Base-by-base conservation (phyloP, 2,888 invertebrate genomes). In the Euspilapteryx auroguttella region DNA sequence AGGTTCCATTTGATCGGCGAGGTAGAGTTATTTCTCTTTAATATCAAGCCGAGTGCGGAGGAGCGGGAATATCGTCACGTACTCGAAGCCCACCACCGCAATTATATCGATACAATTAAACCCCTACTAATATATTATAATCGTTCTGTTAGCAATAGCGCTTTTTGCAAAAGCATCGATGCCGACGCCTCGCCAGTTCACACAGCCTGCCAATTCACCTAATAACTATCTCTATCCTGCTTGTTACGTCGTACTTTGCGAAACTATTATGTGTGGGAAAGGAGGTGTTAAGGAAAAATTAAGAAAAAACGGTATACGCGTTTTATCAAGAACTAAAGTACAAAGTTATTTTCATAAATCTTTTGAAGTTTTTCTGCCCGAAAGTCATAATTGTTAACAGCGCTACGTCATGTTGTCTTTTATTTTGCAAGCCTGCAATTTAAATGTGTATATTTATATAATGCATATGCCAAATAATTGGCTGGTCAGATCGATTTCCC, bases 31-130 rank as follows among this genome's bases (percentile, higher is more conserved):
- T 71, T 68, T 59, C 68, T 65, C 65, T 69, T 68, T 66, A n/a
- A 73, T 71, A 71, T 69, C 12, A 23, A 17, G 51, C 48, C 57
- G 53, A 59, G 63, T 56, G 43, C 54, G 52, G 57, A 48, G 44
- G 52, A 51, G 48, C 44, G 55, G 63, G 73, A 62, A 73, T 75
- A 75, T 75, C 62, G 71, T 71, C 75, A 75, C 75, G 75, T 73
- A 61, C 63, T 49, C 55, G 45, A 57, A 40, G 49, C 49, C 49
- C 51, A 59, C 58, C 58, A 55, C 40, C 55, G 59, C 73, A 69
- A 75, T 75, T 75, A 75, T 75, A 75, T 75, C 66, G 63, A 46
- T 51, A 61, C 69, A 73, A 73, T 75, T 75, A 75, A 66, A 66
- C 55, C 45, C 52, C 54, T 62, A 71, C 75, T 73, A 75, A 75